Percentiles rank a stretch among this genome's conserved stretches.
Conservation (phyloP, 2,113 vertebrate species). For the Podarcis raffonei region DNA sequence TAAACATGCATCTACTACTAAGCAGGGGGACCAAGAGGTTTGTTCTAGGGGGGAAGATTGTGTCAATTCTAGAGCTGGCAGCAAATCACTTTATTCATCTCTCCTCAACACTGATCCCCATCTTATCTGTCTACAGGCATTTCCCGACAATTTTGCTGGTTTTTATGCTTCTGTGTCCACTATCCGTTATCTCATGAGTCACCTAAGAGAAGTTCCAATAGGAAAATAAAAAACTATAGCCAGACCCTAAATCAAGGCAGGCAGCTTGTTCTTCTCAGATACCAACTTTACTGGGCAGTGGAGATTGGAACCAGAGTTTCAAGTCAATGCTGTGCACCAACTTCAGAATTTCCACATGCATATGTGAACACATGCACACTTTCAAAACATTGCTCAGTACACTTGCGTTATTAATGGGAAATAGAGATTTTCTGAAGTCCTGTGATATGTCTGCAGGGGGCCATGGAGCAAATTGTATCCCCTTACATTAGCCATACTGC, state of each 20-base stretch:
- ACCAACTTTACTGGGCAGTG: background rate
- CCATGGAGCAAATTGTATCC: background rate
- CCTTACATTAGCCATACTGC: background rate
- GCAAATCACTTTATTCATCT: background rate
- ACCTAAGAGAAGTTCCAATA: background rate
- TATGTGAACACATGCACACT: background rate
- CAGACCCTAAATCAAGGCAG: too few species aligned
- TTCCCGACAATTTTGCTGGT: background rate
- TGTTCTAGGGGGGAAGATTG: background rate
- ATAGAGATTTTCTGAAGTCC: background rate
- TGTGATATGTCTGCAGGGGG: background rate
- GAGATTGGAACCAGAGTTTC: background rate
- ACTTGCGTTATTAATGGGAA: background rate
- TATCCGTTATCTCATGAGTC: background rate
- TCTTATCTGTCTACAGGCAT: background rate
- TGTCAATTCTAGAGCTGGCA: background rate
- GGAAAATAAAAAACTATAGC: background rate
- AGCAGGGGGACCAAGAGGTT: background rate
- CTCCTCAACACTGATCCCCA: background rate
- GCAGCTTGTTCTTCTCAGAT: background rate
- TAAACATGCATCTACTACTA: background rate
- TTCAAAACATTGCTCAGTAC: background rate
- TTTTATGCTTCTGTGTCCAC: background rate
- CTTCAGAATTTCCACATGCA: background rate
- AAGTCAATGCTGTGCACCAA: too few species aligned